These are phyloP conservation scores for Melanotaenia duboulayi DNA, from an alignment of 2,113 vertebrate species.

Conservation along the genomic window DNA sequence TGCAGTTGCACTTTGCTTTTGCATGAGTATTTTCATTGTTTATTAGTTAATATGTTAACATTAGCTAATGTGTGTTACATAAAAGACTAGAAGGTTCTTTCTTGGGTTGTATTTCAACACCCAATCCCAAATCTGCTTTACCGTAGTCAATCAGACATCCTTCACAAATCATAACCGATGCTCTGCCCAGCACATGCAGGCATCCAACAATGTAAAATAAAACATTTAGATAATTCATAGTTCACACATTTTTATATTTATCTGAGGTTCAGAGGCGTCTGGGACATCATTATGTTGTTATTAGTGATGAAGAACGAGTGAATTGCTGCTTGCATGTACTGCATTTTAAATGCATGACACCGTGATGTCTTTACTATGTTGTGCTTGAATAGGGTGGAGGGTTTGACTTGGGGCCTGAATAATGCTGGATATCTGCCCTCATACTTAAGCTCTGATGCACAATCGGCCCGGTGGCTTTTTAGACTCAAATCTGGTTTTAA, in stretches of 20 bases:
- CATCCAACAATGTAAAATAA: constrained; percentile 31
- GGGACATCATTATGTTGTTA: constrained; percentile 26
- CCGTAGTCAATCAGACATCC: constrained; percentile 43
- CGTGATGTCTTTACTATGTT: constrained; percentile 50
- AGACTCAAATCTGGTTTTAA: constrained; percentile 67
- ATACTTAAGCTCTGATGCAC: constrained; percentile 67
- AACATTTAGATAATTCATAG: constrained; percentile 51
- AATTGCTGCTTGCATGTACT: constrained; percentile 27
- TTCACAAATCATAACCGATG: constrained; percentile 63
- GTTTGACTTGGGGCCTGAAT: constrained; percentile 59
- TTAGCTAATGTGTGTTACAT: constrained; percentile 22
- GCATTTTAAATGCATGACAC: constrained; percentile 29
- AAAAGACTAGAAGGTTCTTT: constrained; percentile 21
- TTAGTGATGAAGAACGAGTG: constrained; percentile 39
- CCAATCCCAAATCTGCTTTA: constrained; percentile 45
- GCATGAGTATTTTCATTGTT: constrained; percentile 33
- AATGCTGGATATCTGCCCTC: constrained; percentile 55
- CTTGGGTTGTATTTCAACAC: constrained; percentile 32
- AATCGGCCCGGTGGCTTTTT: constrained; percentile 65
- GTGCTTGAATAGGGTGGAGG: constrained; percentile 53
- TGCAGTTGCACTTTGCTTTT: constrained; percentile 1
- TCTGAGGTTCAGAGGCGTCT: constrained; percentile 41
- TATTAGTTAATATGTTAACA: constrained; percentile 20
- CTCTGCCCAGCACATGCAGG: constrained; percentile 33
- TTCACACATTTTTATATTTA: constrained; percentile 44